phyloP scores from a whole-genome alignment of 2,113 vertebrate species.

The Sorex fumeus region DNA sequence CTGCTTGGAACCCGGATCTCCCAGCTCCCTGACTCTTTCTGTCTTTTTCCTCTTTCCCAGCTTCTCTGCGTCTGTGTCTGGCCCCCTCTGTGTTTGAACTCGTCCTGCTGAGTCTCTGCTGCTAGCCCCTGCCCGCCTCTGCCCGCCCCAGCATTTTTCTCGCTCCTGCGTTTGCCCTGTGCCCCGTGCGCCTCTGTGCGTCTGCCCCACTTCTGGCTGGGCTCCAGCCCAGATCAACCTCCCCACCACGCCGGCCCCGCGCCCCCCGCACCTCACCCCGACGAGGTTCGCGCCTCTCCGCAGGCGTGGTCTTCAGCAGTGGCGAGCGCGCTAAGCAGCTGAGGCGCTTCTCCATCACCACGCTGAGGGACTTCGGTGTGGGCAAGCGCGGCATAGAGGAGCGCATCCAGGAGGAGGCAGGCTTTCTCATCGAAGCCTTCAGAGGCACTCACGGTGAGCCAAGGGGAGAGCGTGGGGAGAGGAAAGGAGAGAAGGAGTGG shows the following conservation, averaged over 20 bases:
- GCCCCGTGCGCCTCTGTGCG: too few species aligned
- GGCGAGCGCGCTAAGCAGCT: slow-evolving; percentile 79
- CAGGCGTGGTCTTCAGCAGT: slow-evolving; percentile 62
- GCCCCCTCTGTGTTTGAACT: neutral
- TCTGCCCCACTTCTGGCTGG: too few species aligned
- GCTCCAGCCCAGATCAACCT: neutral
- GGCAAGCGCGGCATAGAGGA: slow-evolving; percentile 81
- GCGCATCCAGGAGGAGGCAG: slow-evolving; percentile 90
- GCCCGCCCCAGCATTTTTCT: neutral
- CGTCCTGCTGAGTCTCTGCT: too few species aligned
- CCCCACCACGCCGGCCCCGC: neutral
- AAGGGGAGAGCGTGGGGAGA: neutral
- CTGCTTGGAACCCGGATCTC: neutral
- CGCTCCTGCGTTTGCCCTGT: too few species aligned
- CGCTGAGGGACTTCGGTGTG: slow-evolving; percentile 78
- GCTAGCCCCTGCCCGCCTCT: too few species aligned
- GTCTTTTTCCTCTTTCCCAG: neutral
- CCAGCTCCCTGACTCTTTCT: neutral
- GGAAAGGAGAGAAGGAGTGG: too few species aligned
- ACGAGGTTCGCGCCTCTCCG: neutral
- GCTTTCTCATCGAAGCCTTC: slow-evolving; percentile 86
- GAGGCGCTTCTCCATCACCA: slow-evolving; percentile 78
- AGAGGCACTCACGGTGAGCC: slow-evolving; percentile 84
- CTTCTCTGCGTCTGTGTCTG: neutral
- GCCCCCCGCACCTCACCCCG: neutral